Conservation (phyloP, 2,113 vertebrate species). For the Prunella fulvescens region DNA sequence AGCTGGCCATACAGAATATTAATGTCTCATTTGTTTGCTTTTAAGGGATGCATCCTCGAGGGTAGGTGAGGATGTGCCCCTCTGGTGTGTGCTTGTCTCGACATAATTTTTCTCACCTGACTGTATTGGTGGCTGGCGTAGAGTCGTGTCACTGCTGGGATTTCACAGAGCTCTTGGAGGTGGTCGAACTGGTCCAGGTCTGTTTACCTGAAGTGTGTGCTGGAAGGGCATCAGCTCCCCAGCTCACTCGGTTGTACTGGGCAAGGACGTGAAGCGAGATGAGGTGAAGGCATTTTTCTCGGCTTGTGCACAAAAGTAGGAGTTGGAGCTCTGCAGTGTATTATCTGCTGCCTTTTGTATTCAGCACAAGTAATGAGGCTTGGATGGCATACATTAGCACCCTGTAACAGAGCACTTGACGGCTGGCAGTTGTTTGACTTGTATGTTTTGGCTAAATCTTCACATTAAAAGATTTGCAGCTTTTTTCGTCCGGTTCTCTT, state of each 20-base stretch:
- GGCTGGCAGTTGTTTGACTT: neutral
- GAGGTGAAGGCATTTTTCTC: neutral
- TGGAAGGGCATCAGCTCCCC: neutral
- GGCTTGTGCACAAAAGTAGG: neutral
- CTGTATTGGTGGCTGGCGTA: neutral
- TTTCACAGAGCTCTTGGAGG: neutral
- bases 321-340: constrained; percentile 5
- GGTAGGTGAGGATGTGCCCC: neutral
- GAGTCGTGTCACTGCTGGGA: neutral
- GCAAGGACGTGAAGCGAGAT: neutral
- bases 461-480: neutral
- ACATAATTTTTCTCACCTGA: neutral
- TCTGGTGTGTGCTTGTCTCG: neutral
- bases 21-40: neutral
- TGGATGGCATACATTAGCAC: neutral
- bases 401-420: neutral
- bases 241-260: neutral
- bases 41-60: neutral
- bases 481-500: neutral
- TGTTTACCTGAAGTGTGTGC: neutral
- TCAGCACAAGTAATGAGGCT: neutral
- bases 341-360: constrained; percentile 42
- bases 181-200: neutral
- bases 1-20: neutral
- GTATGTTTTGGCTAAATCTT: neutral